These are phyloP conservation scores for Zosterops pallidus DNA, from an alignment of 2,113 vertebrate genomes.

Conservation along the genomic window DNA sequence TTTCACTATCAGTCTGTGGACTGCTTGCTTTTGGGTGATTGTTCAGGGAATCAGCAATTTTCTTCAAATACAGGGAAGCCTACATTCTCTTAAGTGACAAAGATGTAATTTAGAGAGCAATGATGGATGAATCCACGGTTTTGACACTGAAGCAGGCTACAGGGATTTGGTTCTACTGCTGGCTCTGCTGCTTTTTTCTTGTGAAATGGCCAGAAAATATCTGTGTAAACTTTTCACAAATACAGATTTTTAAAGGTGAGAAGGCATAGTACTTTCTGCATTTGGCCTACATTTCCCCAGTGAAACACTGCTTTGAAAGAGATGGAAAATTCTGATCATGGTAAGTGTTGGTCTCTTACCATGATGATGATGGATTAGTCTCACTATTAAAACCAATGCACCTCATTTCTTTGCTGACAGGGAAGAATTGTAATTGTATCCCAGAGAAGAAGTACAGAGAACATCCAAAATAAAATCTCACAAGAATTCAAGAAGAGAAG, in stretches of 20 bases:
- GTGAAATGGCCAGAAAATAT: background rate
- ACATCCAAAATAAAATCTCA: background rate
- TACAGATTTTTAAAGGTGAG: background rate
- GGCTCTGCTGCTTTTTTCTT: background rate
- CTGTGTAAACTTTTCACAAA: background rate
- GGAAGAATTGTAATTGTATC: background rate
- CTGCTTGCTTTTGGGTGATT: conserved; percentile 8
- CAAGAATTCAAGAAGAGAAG: background rate
- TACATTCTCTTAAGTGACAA: background rate
- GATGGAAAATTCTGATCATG: background rate
- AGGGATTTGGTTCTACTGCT: background rate
- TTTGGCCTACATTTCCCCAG: background rate
- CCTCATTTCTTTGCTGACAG: background rate
- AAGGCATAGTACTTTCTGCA: background rate
- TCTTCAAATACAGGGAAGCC: background rate
- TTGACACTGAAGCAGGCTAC: background rate
- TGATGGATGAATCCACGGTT: background rate
- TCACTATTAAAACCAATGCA: background rate
- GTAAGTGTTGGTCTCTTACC: background rate
- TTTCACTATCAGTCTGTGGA: conserved; percentile 14
- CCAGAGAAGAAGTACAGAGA: background rate
- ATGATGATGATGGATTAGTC: background rate
- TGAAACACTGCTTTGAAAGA: background rate
- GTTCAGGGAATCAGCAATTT: background rate
- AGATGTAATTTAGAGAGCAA: background rate